Evolutionary conservation across 2,888 invertebrate genomes (phyloP).

Genomic region (Athalia cordata): DNA sequence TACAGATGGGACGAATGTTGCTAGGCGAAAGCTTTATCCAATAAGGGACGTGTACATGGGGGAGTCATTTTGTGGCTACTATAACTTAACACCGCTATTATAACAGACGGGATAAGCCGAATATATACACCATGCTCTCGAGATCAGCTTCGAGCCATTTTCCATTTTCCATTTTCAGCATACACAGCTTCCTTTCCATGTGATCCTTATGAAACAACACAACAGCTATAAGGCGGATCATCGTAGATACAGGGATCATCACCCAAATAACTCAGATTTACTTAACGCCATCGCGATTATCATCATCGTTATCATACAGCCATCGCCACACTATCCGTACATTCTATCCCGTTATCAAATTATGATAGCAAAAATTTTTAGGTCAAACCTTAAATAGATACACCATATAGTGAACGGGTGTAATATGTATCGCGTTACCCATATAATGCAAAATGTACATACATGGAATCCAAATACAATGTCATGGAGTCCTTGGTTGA

Average conservation of each 20-base stretch:
- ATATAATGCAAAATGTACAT: not conserved
- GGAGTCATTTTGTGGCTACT: conserved; percentile 38
- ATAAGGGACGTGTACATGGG: conserved; percentile 36
- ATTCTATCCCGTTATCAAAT: not conserved
- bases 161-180: not conserved
- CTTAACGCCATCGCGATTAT: not conserved
- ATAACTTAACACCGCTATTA: conserved; percentile 42
- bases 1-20: conserved; percentile 27
- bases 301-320: not conserved
- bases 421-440: not conserved
- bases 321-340: no score
- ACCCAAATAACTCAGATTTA: no score
- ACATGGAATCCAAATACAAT: not conserved
- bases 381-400: not conserved
- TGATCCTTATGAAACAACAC: conserved; percentile 1
- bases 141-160: conserved; percentile 33
- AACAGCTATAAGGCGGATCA: not conserved
- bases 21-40: conserved; percentile 34
- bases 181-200: not conserved
- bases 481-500: not conserved
- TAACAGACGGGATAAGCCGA: conserved; percentile 40
- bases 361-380: not conserved
- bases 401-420: not conserved
- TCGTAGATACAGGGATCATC: no score
- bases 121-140: conserved; percentile 11